phyloP scores from a whole-genome alignment of 2,113 vertebrate genomes.

The Myiopsitta monachus region DNA sequence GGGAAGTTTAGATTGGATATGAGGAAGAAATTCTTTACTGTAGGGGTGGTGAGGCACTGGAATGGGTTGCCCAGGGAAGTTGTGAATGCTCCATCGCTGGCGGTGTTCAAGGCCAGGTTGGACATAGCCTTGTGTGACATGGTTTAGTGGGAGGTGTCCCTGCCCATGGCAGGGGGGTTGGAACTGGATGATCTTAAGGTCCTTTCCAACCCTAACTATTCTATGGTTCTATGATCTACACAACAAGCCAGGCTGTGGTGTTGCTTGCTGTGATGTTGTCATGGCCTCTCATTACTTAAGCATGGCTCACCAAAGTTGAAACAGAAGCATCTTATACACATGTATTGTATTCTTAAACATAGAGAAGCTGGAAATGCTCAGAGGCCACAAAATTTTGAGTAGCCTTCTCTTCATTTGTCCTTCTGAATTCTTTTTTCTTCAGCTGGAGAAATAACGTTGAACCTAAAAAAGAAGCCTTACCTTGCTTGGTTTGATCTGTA shows the following conservation, averaged over 20 bases:
- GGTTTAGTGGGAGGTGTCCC: no score
- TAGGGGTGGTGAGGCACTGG: no score
- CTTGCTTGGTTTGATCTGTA: background rate
- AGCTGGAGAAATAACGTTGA: background rate
- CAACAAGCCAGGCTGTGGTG: background rate
- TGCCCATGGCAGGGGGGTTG: no score
- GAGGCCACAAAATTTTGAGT: background rate
- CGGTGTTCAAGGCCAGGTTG: no score
- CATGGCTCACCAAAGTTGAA: background rate
- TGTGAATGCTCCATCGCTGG: no score
- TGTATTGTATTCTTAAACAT: background rate
- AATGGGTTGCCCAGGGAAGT: no score
- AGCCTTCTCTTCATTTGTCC: background rate
- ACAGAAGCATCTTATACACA: background rate
- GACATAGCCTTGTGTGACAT: no score
- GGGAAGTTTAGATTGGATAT: no score
- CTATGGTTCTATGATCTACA: background rate
- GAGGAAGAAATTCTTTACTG: no score
- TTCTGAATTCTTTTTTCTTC: background rate
- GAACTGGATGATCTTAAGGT: no score
- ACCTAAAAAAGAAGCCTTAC: background rate
- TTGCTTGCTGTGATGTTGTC: background rate
- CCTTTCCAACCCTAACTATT: no score
- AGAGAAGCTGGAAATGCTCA: background rate
- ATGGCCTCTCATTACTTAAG: background rate